Base-by-base conservation (phyloP, 2,113 vertebrate genomes). In the Amia ocellicauda region DNA sequence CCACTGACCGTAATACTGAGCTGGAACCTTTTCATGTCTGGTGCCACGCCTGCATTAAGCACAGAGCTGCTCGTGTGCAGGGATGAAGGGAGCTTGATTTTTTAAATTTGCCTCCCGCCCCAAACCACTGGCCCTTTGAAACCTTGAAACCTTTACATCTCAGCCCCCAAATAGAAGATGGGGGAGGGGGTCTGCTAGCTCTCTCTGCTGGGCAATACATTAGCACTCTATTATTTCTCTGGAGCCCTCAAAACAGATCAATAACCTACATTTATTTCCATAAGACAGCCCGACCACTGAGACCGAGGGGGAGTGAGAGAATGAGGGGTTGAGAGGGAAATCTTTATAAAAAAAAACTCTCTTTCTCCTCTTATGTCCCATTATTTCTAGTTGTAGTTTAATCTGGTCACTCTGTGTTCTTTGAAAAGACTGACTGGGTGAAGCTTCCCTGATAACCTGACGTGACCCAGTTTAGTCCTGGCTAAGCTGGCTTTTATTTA, bases 381-480 rank as follows among this genome's bases (percentile, higher is more conserved):
- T 17, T 47, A 11, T 47, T 17, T 17, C 45, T n/a, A n/a, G n/a
- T n/a, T n/a, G n/a, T n/a, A n/a, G n/a, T n/a, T n/a, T n/a, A n/a
- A n/a, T n/a, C n/a, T n/a, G n/a, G n/a, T n/a, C n/a, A n/a, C n/a
- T n/a, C n/a, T n/a, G n/a, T n/a, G n/a, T n/a, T n/a, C n/a, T n/a
- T n/a, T n/a, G n/a, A n/a, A n/a, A n/a, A n/a, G n/a, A n/a, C n/a
- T n/a, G 5, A 47, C 0, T 11, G 45, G n/a, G n/a, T 16, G n/a
- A 5, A 19, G 45, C 45, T 3, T 5, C n/a, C 45, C 45, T 47
- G 14, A 16, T 17, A 17, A 47, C 14, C 43, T 16, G 43, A 47
- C 31, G 26, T 63, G 62, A 63, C 62, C 62, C 45, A 58, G 28
- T 59, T 51, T 31, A 20, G 17, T 19, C 27, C 29, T n/a, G 22